Evolutionary conservation across 2,888 invertebrate genomes (phyloP).

Genomic region (Nemapogon koenigi): DNA sequence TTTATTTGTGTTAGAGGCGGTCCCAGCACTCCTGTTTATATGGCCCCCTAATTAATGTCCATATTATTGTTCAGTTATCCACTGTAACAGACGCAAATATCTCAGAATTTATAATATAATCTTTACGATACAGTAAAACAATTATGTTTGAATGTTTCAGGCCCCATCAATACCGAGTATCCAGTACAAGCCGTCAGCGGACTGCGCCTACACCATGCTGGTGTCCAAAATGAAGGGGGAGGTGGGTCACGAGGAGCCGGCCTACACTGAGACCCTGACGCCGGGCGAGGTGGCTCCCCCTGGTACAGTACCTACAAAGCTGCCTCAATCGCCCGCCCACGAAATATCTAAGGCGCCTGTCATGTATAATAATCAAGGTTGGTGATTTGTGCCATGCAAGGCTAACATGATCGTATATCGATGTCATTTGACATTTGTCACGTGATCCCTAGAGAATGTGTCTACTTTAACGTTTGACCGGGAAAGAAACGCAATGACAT

Average conservation of each 20-base stretch:
- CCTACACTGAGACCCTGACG: conserved; percentile 24
- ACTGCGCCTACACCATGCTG: conserved; percentile 88
- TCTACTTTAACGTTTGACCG: too few species aligned
- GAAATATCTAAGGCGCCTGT: conserved; percentile 34
- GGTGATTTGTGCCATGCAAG: neutral
- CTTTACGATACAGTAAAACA: too few species aligned
- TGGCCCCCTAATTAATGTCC: too few species aligned
- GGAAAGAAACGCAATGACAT: too few species aligned
- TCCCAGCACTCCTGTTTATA: too few species aligned
- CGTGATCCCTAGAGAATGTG: too few species aligned
- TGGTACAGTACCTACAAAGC: conserved; percentile 34
- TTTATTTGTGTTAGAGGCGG: too few species aligned
- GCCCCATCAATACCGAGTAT: conserved; percentile 68
- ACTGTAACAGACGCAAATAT: too few species aligned
- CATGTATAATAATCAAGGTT: conserved; percentile 39
- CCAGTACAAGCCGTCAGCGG: conserved; percentile 81
- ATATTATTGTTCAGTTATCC: too few species aligned
- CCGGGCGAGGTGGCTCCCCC: conserved; percentile 47
- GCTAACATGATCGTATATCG: neutral
- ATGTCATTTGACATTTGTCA: too few species aligned
- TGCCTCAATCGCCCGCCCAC: conserved; percentile 29
- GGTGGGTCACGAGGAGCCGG: conserved; percentile 24
- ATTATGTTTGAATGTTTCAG: conserved; percentile 33
- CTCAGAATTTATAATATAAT: too few species aligned
- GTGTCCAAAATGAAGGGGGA: conserved; percentile 83